phyloP scores from a whole-genome alignment of 1,140 invertebrate genomes.

The Trachelipus rathkii region DNA sequence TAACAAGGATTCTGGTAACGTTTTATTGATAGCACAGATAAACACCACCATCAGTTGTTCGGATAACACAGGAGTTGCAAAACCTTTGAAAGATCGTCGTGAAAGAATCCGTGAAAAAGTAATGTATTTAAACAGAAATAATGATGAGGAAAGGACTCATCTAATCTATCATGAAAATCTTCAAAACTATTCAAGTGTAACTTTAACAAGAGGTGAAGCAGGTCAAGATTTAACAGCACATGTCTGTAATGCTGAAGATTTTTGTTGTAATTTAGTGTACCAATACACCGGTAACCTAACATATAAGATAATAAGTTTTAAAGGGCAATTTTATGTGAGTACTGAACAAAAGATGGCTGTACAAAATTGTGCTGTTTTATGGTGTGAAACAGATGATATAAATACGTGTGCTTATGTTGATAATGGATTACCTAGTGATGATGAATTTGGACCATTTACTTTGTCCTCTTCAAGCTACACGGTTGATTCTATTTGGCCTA shows the following conservation, averaged over 20 bases:
- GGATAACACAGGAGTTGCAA: not conserved
- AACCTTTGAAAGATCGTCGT: not conserved
- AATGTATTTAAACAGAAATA: too few relatives aligned
- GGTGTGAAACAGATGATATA: not conserved
- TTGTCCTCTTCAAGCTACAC: not conserved
- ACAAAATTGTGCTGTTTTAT: not conserved
- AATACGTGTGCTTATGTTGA: not conserved
- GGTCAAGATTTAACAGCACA: not conserved
- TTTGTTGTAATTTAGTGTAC: not conserved
- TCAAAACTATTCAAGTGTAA: not conserved
- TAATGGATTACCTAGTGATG: not conserved
- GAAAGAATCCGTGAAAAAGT: not conserved
- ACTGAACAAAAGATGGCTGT: not conserved
- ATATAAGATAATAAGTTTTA: not conserved
- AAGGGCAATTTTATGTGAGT: not conserved
- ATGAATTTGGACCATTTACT: not conserved
- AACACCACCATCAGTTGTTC: not conserved
- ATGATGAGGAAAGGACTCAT: not conserved
- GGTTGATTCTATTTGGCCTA: not conserved
- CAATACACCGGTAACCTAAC: not conserved
- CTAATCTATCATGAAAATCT: not conserved
- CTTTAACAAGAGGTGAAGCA: not conserved
- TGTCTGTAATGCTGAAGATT: not conserved
- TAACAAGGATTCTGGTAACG: slow-evolving; percentile 32
- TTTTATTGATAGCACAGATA: slow-evolving; percentile 30